phyloP scores from a whole-genome alignment of 37 sponge, comb jelly and placozoan genomes.

The Geodia barretti region DNA sequence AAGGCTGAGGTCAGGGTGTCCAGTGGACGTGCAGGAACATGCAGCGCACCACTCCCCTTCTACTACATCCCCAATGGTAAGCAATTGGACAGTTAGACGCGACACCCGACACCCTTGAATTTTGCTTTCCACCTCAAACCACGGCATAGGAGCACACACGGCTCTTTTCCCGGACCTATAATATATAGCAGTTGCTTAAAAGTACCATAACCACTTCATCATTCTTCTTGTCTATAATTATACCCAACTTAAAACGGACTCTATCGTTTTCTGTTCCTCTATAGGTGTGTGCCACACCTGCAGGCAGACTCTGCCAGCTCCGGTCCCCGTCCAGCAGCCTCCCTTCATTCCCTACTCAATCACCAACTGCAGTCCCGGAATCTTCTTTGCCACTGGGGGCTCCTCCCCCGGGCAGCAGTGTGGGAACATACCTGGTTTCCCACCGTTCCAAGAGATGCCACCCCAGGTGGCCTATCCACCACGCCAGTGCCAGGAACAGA shows the following conservation, averaged over 20 bases:
- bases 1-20: conserved; percentile 48
- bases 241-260: neutral
- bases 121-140: no score
- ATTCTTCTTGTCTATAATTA: neutral
- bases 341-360: neutral
- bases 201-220: no score
- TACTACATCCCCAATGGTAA: conserved; percentile 42
- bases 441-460: no score
- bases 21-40: conserved; percentile 50
- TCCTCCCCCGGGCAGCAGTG: no score
- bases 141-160: no score
- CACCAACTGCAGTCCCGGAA: neutral
- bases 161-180: no score
- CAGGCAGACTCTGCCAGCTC: neutral
- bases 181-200: no score
- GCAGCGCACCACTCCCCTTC: conserved; percentile 40
- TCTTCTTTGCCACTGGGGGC: no score
- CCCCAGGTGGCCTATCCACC: neutral
- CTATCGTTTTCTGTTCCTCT: no score
- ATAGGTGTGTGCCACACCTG: neutral
- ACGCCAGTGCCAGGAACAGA: neutral
- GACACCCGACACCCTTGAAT: no score
- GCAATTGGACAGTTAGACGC: no score
- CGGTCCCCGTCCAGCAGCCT: neutral
- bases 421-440: no score